Evolutionary conservation across 2,888 invertebrate species (phyloP), one percentile per base, ranked within the genome.

Genomic region (Dysmachus trigonus): DNA sequence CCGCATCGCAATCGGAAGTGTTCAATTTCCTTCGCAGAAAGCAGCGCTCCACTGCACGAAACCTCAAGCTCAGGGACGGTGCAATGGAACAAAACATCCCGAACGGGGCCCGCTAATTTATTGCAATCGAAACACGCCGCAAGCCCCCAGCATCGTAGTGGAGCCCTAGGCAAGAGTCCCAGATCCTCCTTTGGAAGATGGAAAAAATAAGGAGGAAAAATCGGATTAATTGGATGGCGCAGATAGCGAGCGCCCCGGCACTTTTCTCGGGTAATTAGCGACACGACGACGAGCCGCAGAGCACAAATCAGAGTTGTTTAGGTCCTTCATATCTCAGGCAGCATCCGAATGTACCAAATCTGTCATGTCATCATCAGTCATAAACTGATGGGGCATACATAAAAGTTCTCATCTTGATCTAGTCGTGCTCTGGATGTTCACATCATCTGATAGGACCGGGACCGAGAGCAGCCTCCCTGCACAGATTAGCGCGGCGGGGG

Each of bases 301-400:
- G 47, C 81, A 62, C 62, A 82, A 82, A 82, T 82, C 81, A 62
- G 53, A 47, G 31, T 22, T 27, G 33, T 82, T 82, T 82, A 82
- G 62, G 41, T 22, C 62, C 33, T 62, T 82, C 81, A 82, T 82
- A 82, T 82, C 62, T 82, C 62, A 82, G 62, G 62, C 62, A 62
- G 22, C 81, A 82, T 82, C 81, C 81, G 62, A 82, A 82, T 53
- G 62, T 82, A 82, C 62, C 62, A 62, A 62, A 82, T 82, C 62
- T 82, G 81, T 82, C 81, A 82, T 82, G 81, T 82, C 81, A 82
- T 82, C 81, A 82, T 82, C 81, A 53, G 81, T 82, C 81, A 82
- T 62, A 53, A 82, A 35, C 62, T 35, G 62, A 62, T 62, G n/a
- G 81, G 51, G 81, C 62, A 62, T 62, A 62, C 33, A 62, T 33